Evolutionary conservation across 2,113 vertebrate genomes (phyloP).

Genomic region (Benitochromis conjunctus): DNA sequence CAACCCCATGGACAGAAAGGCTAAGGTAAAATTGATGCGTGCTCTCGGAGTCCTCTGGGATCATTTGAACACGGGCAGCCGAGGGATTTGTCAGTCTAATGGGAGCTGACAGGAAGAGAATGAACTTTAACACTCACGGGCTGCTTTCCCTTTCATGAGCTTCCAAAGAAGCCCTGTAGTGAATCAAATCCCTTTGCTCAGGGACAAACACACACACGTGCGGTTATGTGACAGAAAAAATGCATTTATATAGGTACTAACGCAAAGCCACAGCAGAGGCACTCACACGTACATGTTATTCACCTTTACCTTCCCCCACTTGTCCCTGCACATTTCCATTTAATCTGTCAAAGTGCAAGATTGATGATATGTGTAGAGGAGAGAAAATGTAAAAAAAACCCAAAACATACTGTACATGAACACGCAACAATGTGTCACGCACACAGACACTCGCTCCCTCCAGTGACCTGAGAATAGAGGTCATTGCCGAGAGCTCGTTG

Average conservation of each 20-base stretch:
- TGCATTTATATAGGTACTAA: neutral
- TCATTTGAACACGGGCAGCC: neutral
- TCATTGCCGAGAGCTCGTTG: slow-evolving; percentile 11
- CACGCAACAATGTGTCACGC: neutral
- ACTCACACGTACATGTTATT: neutral
- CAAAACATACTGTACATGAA: neutral
- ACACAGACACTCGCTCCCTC: neutral
- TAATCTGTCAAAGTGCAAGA: slow-evolving; percentile 16
- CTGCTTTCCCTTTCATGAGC: slow-evolving; percentile 59
- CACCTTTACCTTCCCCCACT: neutral
- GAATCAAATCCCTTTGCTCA: slow-evolving; percentile 22
- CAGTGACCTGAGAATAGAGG: slow-evolving; percentile 34
- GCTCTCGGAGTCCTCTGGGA: slow-evolving; percentile 1
- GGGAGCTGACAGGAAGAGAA: slow-evolving; percentile 41
- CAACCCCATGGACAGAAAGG: neutral
- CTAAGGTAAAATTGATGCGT: slow-evolving; percentile 12
- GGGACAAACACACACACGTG: neutral
- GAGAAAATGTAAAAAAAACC: accelerated
- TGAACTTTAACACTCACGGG: slow-evolving; percentile 45
- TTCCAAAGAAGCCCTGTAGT: slow-evolving; percentile 28
- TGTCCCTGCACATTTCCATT: neutral
- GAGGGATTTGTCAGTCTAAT: slow-evolving; percentile 52
- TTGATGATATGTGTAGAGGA: neutral
- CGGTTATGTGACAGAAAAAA: neutral
- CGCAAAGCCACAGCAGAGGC: neutral